phyloP scores from a whole-genome alignment of 1,140 invertebrate species.

The Prorops nasuta region DNA sequence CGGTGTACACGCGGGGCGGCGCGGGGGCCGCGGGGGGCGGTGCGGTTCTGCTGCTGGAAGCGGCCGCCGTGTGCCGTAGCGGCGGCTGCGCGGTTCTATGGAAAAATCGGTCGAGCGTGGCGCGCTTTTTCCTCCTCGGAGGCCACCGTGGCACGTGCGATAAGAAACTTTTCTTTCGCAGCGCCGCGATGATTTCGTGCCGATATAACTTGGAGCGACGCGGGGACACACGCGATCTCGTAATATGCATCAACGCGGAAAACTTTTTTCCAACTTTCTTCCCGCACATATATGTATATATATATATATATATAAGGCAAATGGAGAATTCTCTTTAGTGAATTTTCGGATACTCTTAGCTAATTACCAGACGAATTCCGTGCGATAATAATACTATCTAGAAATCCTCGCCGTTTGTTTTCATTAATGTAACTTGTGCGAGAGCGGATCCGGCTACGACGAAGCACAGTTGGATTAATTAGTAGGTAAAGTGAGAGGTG shows the following conservation, averaged over 20 bases:
- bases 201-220: conserved; percentile 14
- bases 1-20: too few relatives aligned
- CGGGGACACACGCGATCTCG: conserved; percentile 4
- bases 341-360: too few relatives aligned
- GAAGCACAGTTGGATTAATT: not conserved
- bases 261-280: too few relatives aligned
- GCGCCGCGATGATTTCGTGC: conserved; percentile 12
- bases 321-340: too few relatives aligned
- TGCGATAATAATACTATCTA: not conserved
- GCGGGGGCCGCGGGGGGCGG: too few relatives aligned
- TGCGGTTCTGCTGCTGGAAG: too few relatives aligned
- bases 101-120: conserved; percentile 25
- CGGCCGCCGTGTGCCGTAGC: not conserved
- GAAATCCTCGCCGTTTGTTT: conserved; percentile 7
- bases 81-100: conserved; percentile 21
- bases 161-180: conserved; percentile 23
- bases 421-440: conserved; percentile 2
- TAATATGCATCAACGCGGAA: not conserved
- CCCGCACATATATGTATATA: too few relatives aligned
- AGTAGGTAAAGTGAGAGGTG: not conserved
- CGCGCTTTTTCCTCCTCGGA: conserved; percentile 1
- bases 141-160: conserved; percentile 10
- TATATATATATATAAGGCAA: too few relatives aligned
- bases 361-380: conserved; percentile 5
- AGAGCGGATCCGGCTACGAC: conserved; percentile 2